Evolutionary conservation across 2,888 invertebrate genomes (phyloP).

Genomic region (Kuschelorhynchus macadamiae): DNA sequence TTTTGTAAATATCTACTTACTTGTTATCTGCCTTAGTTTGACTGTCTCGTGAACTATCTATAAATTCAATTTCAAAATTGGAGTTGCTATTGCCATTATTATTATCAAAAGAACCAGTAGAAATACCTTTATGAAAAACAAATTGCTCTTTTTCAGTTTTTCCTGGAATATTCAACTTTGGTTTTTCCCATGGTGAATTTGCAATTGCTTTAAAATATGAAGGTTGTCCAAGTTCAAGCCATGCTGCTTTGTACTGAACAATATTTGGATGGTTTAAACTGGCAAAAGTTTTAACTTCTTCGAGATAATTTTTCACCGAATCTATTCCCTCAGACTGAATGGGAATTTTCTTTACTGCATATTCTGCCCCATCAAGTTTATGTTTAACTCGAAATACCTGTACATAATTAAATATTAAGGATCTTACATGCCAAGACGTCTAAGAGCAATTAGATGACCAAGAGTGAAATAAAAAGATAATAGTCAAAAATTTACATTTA

Average conservation of each 20-base stretch:
- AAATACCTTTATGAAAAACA: constrained; percentile 4
- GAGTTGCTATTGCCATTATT: constrained; percentile 53
- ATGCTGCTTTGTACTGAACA: constrained; percentile 87
- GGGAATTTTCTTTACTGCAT: constrained; percentile 85
- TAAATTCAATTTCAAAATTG: constrained; percentile 63
- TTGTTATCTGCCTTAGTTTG: too few relatives aligned
- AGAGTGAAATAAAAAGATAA: too few relatives aligned
- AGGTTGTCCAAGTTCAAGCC: constrained; percentile 77
- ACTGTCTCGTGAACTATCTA: constrained; percentile 47
- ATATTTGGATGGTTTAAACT: constrained; percentile 84
- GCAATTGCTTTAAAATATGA: constrained; percentile 1
- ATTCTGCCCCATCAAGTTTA: constrained; percentile 81
- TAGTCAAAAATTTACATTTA: too few relatives aligned
- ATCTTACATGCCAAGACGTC: not conserved
- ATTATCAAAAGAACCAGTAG: constrained; percentile 54
- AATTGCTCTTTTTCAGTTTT: not conserved
- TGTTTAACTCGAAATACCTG: constrained; percentile 78
- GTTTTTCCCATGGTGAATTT: constrained; percentile 53
- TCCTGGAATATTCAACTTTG: constrained; percentile 62
- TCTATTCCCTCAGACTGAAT: constrained; percentile 77
- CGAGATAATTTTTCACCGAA: constrained; percentile 76
- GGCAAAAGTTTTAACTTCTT: constrained; percentile 86
- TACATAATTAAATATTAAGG: constrained; percentile 28
- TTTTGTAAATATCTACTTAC: too few relatives aligned
- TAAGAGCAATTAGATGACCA: too few relatives aligned